Conservation (phyloP, 2,888 invertebrate genomes). For the Eupithecia tripunctaria region DNA sequence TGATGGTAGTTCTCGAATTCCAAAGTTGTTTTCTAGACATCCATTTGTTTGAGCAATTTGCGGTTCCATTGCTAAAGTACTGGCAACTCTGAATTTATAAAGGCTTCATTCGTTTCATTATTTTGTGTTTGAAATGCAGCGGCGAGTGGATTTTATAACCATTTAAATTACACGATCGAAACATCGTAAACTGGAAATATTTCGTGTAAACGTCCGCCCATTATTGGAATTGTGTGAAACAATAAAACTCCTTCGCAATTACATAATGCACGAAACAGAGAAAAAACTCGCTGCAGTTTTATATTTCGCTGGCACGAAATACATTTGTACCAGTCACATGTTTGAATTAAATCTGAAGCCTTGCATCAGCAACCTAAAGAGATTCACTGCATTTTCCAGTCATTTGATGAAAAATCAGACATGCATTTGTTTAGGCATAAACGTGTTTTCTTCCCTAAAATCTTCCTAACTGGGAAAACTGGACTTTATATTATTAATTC, state of each 20-base stretch:
- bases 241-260: constrained; percentile 21
- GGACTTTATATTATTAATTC: too few relatives aligned
- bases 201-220: constrained; percentile 15
- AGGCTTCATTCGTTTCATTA: background rate
- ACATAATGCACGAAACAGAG: constrained; percentile 14
- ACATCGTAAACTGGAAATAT: constrained; percentile 17
- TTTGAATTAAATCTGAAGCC: background rate
- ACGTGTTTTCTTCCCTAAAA: too few relatives aligned
- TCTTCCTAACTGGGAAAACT: too few relatives aligned
- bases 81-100: constrained; percentile 13
- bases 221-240: constrained; percentile 22
- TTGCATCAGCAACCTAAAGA: background rate
- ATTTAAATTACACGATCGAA: constrained; percentile 18
- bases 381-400: background rate
- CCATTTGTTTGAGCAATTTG: constrained; percentile 24
- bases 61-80: constrained; percentile 6
- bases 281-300: constrained; percentile 1
- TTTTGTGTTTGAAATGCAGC: background rate
- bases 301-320: constrained; percentile 2
- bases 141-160: constrained; percentile 6
- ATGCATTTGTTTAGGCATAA: background rate
- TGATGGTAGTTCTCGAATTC: constrained; percentile 23
- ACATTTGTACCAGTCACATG: background rate
- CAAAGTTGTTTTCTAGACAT: constrained; percentile 21
- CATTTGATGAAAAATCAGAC: too few relatives aligned